Base-by-base conservation (phyloP, 1,140 invertebrate species). In the Panonychus citri region DNA sequence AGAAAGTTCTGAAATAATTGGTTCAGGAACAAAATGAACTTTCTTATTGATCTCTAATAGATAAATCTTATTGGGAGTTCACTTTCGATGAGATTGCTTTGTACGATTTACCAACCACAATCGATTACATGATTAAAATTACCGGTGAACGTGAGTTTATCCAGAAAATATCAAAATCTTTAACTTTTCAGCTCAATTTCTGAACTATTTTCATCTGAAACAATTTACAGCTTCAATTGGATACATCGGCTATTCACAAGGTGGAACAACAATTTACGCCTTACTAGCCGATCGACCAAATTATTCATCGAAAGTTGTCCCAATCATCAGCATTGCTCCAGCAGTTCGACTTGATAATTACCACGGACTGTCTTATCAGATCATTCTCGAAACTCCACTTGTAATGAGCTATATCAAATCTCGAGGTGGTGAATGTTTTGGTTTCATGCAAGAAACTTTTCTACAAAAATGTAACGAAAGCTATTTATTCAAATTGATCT, bases 61-160 rank as follows among this genome's bases (percentile, higher is more conserved):
- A 51, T 28, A 27, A 26, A 51, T 15, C 5, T 2, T 74, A 65
- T 61, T 73, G 73, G 72, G 52, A 67, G 40, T 71, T 70, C 52
- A 69, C 53, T 19, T 81, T 75, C 66, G 79, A 87, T 59, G 80
- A 87, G 69, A 82, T 85, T 71, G 81, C 79, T 50, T 68, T 74
- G 42, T 76, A 76, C 59, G 82, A 85, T 64, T 58, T 81, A 21
- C 78, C 81, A 30, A 76, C 80, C 0, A 74, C 77, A 64, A 74
- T 84, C 19, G 74, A 81, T 60, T 74, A 75, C 57, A 71, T 80
- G 4, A 60, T 80, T 30, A 71, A 76, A 37, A 59, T 53, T 1
- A 79, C 79, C 0, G 64, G 66, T 1, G 66, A 73, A 49, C 60
- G 43, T 52, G 19, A 1, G 26, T 34, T n/a, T n/a, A n/a, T n/a